Evolutionary conservation across 2,888 invertebrate species (phyloP).

Genomic region (Coremacera marginata): DNA sequence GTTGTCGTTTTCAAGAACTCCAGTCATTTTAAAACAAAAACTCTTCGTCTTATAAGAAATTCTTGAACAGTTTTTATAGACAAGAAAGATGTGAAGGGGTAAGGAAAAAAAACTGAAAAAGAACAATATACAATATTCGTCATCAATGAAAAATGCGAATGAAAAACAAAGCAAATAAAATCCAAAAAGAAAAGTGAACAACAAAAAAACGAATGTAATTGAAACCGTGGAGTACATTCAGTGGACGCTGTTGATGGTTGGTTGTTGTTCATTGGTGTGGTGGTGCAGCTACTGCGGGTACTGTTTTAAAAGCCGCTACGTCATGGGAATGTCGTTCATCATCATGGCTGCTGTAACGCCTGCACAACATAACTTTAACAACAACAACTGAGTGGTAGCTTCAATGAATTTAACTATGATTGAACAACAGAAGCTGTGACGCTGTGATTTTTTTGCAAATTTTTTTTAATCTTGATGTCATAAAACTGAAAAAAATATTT

Average conservation of each 20-base stretch:
- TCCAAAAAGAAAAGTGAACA: constrained; percentile 19
- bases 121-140: constrained; percentile 37
- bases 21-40: constrained; percentile 17
- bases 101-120: not conserved
- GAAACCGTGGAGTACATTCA: constrained; percentile 37
- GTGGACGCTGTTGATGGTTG: constrained; percentile 24
- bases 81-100: not conserved
- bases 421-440: not conserved
- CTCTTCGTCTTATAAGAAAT: constrained; percentile 22
- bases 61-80: not conserved
- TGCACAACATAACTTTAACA: not conserved
- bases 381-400: not conserved
- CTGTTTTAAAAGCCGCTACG: constrained; percentile 34
- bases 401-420: constrained; percentile 1
- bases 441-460: not conserved
- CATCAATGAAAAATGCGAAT: constrained; percentile 45
- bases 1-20: not conserved
- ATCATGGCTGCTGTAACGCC: constrained; percentile 18
- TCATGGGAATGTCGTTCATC: constrained; percentile 37
- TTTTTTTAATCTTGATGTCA: not conserved
- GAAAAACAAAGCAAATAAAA: not conserved
- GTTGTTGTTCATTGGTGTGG: constrained; percentile 12
- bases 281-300: constrained; percentile 1
- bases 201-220: constrained; percentile 35
- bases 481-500: not conserved